phyloP scores from a whole-genome alignment of 2,888 invertebrate species.

The Caenorhabditis zanzibari region DNA sequence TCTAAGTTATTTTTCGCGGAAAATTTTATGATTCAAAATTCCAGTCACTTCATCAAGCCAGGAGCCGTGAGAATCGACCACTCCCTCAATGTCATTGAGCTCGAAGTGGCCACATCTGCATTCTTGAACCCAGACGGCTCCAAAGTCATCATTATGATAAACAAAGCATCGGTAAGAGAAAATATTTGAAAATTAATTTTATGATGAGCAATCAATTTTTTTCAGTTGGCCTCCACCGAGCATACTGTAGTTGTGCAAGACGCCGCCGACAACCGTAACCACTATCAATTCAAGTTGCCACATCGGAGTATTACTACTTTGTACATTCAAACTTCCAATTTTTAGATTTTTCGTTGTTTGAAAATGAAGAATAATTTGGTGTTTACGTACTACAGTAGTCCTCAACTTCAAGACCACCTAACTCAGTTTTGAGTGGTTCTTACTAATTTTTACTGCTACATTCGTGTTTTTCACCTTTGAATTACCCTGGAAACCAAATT shows the following conservation, averaged over 20 bases:
- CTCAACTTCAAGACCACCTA: no score
- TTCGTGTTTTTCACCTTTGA: no score
- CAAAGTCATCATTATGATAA: constrained; percentile 58
- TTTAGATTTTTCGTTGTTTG: background rate
- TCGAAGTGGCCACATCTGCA: constrained; percentile 45
- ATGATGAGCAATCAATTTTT: background rate
- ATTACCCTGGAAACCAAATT: no score
- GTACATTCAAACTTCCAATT: constrained; percentile 57
- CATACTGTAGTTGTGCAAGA: constrained; percentile 62
- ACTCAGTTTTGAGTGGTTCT: no score
- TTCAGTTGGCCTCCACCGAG: constrained; percentile 37
- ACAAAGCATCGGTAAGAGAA: constrained; percentile 49
- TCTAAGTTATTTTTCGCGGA: no score
- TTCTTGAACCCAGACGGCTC: constrained; percentile 65
- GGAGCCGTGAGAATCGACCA: constrained; percentile 65
- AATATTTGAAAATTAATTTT: no score
- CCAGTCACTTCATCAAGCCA: constrained; percentile 71
- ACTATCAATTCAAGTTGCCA: constrained; percentile 60
- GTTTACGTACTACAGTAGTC: background rate
- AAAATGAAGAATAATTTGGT: background rate
- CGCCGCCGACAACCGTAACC: constrained; percentile 47
- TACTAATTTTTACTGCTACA: no score
- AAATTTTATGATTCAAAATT: constrained; percentile 1
- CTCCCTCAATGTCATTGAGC: constrained; percentile 46
- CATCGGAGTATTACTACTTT: constrained; percentile 52